Evolutionary conservation across 2,797 vertebrate genomes (phyloP), one percentile per base, ranked within the genome.

Genomic region (Sylvilagus floridanus): DNA sequence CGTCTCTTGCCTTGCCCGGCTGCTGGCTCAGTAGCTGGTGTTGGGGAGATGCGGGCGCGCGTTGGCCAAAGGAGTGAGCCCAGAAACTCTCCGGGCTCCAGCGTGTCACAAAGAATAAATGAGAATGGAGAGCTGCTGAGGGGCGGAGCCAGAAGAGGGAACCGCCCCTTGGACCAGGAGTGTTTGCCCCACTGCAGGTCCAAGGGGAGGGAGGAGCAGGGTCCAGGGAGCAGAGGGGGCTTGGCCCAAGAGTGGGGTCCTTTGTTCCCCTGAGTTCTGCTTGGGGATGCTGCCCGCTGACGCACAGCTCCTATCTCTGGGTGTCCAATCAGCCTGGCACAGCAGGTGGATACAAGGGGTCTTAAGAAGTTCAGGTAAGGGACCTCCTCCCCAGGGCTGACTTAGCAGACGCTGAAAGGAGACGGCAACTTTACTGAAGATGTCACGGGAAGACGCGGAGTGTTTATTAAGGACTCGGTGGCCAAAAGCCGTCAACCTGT

Each of bases 341-440:
- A 17, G 1, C 1, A 1, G 26, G 10, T 28, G 9, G n/a, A 28
- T 2, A 0, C 4, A 2, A 0, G 5, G 0, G 22, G 26, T 57
- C 54, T 57, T 57, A 57, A 57, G 17, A 57, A 57, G 54, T 57
- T 57, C 54, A 57, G 12, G 54, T 10, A 57, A 37, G 37, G 37
- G 37, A 37, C 37, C 32, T 6, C 24, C 28, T 57, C 13, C 19
- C 3, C 22, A 19, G 63, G 11, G 2, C 19, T n/a, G 63, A 12
- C 10, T 52, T 30, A 22, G 7, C 9, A 14, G 0, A 13, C 24
- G 17, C 26, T 37, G 13, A 21, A 69, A 62, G 63, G 4, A 73
- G 69, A 68, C 4, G 47, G 21, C 16, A 28, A n/a, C 62, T 88
- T 86, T 66, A 50, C 28, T 54, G 19, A 84, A 93, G 84, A 66